Percentiles rank a stretch among this genome's conserved stretches.
These are phyloP conservation scores for Phengaris alcon DNA, from an alignment of 2,888 invertebrate genomes.

Conservation along the genomic window DNA sequence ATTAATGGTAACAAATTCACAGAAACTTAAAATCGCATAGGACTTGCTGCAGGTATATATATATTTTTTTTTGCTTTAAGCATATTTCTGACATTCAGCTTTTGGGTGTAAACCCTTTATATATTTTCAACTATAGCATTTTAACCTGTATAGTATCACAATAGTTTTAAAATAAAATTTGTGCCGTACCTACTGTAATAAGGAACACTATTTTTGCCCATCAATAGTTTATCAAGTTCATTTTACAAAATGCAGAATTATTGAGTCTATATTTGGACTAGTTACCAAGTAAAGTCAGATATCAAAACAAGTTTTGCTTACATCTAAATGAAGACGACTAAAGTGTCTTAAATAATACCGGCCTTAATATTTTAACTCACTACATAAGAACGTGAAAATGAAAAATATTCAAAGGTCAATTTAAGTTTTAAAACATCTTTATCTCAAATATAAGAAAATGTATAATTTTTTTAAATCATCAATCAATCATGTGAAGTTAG, in stretches of 20 bases:
- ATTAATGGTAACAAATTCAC: neutral
- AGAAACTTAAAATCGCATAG: conserved; percentile 3
- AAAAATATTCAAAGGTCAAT: too few species aligned
- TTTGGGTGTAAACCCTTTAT: neutral
- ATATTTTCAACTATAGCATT: neutral
- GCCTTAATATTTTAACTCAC: too few species aligned
- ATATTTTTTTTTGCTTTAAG: neutral
- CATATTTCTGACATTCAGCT: neutral
- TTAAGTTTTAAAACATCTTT: neutral
- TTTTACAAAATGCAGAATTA: neutral
- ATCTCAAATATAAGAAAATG: neutral
- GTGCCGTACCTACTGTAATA: neutral
- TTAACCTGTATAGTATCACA: conserved; percentile 14
- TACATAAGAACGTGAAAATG: too few species aligned
- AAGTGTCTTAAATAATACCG: too few species aligned
- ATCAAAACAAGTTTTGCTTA: too few species aligned
- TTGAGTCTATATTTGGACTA: neutral
- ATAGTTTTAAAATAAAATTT: neutral
- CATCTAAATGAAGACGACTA: too few species aligned
- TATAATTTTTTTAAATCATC: neutral
- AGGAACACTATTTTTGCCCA: neutral
- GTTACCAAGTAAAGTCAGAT: neutral
- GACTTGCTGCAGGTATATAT: neutral
- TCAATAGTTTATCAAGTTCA: too few species aligned
- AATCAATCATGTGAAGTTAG: too few species aligned